Conservation (phyloP, 1,140 invertebrate genomes). For the Whitmania pigra region DNA sequence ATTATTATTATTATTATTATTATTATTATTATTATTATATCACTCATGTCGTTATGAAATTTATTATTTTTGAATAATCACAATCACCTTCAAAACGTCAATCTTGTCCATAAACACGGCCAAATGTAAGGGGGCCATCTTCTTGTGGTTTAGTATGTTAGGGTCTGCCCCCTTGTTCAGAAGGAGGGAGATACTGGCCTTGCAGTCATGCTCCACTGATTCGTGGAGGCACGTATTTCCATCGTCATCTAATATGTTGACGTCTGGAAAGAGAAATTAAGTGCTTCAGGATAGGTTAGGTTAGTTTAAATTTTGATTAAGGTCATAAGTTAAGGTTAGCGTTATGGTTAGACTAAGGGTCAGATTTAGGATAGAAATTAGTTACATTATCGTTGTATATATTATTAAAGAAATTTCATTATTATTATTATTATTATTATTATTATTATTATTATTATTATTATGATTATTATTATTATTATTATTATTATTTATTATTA, state of each 20-base stretch:
- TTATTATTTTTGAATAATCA: not conserved
- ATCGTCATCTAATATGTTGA: conserved; percentile 57
- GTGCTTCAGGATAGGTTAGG: not conserved
- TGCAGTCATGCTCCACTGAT: conserved; percentile 59
- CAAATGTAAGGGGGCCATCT: conserved; percentile 63
- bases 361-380: not conserved
- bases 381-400: not conserved
- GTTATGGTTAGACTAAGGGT: not conserved
- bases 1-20: too few relatives aligned
- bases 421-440: not conserved
- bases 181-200: conserved; percentile 58
- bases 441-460: not conserved
- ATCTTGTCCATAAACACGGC: conserved; percentile 62
- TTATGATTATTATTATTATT: not conserved
- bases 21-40: too few relatives aligned
- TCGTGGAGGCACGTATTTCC: conserved; percentile 70
- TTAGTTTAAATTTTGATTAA: too few relatives aligned
- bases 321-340: too few relatives aligned
- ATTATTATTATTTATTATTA: not conserved
- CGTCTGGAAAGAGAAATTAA: conserved; percentile 49
- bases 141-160: conserved; percentile 58
- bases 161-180: conserved; percentile 59
- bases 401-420: not conserved
- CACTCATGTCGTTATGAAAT: too few relatives aligned
- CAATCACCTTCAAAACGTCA: conserved; percentile 47